These are phyloP conservation scores for Rutilus rutilus DNA, from an alignment of 2,113 vertebrate genomes.

Conservation along the genomic window DNA sequence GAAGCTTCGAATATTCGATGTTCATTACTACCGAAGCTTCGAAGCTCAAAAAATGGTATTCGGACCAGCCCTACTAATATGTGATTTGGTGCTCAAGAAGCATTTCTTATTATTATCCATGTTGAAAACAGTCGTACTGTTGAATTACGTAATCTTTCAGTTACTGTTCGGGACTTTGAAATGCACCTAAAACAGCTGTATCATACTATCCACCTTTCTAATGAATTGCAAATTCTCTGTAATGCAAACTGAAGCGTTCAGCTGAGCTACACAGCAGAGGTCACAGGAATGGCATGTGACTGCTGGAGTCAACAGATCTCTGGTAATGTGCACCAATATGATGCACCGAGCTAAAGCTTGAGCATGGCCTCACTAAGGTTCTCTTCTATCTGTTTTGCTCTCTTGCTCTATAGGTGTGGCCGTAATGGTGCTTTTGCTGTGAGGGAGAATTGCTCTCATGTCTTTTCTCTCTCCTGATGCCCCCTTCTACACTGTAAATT, in stretches of 20 bases:
- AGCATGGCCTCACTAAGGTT: conserved; percentile 10
- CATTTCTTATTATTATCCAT: too few relatives aligned
- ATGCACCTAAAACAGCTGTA: neutral
- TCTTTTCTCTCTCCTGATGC: conserved; percentile 59
- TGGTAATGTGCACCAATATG: conserved; percentile 39
- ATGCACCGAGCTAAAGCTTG: conserved; percentile 33
- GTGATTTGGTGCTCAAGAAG: too few relatives aligned
- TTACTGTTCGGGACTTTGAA: neutral
- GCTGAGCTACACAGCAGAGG: conserved; percentile 48
- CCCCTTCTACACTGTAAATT: conserved; percentile 68
- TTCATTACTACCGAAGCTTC: too few relatives aligned
- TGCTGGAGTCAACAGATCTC: conserved; percentile 54
- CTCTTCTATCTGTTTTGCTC: neutral
- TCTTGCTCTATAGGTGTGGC: conserved; percentile 32
- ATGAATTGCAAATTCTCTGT: conserved; percentile 14
- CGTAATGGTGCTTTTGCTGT: conserved; percentile 13
- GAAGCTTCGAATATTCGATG: too few relatives aligned
- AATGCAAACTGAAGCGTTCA: conserved; percentile 15
- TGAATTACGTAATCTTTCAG: neutral
- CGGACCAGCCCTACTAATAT: too few relatives aligned
- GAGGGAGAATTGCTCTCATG: conserved; percentile 49
- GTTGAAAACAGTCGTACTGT: too few relatives aligned
- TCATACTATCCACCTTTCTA: conserved; percentile 16
- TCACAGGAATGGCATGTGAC: conserved; percentile 56
- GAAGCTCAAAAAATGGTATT: too few relatives aligned